Base-by-base conservation (phyloP, 2,888 invertebrate species). In the Noctua fimbriata region DNA sequence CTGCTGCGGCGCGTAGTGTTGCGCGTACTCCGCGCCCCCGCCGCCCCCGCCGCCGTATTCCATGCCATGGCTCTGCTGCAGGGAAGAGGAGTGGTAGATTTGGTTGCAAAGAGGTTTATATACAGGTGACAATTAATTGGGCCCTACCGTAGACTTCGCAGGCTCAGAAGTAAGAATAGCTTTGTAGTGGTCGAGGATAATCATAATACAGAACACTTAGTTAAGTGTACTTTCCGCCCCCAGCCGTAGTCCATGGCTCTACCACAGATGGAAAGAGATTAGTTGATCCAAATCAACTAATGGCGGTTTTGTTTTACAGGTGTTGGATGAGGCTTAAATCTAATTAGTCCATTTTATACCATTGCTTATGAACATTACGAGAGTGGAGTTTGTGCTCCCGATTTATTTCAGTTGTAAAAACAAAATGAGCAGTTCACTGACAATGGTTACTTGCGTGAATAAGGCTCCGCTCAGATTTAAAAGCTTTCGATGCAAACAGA, bases 191-290 rank as follows among this genome's bases (percentile, higher is more conserved):
- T 2, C 16, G 28, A 28, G 28, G 14, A 5, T 16, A 16, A 2
- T 41, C 41, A 14, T n/a, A 4, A 60, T 63, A 32, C 2, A 63
- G 63, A 24, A 28, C 1, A 58, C 14, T 58, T 58, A 6, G 12
- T 44, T 44, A 49, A 52, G 14, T 4, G n/a, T 58, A 1, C 36
- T 2, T 32, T n/a, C 28, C 14, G 94, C 7, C 93, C 97, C 75
- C 96, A 94, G 67, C 95, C 95, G 91, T 96, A 96, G 32, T 96
- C 96, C 96, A 96, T 97, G 94, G 92, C 96, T 93, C 97, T 97
- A 94, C 88, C 74, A 77, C 78, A 32, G 71, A 63, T 49, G 36
- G 28, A 79, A 28, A 28, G 18, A 1, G 6, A 55, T 71, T 66
- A 69, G 58, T 82, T 67, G 73, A 10, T 76, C n/a, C n/a, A n/a